Evolutionary conservation across 2,797 vertebrate genomes (phyloP).

Genomic region (Denticeps clupeoides): DNA sequence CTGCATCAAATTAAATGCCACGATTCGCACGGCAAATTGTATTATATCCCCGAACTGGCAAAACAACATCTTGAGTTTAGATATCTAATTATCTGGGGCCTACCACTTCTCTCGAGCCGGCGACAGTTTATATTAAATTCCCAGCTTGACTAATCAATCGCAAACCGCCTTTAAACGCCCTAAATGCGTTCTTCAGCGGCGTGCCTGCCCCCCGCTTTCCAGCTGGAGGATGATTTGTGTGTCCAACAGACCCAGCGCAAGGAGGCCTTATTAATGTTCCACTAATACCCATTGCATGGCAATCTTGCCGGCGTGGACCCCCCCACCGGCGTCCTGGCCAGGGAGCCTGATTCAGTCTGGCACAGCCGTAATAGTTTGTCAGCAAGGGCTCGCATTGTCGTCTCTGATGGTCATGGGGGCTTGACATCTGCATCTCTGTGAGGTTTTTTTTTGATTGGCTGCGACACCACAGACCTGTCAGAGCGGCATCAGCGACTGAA

Average conservation of each 20-base stretch:
- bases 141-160: constrained; percentile 1
- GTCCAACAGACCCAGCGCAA: neutral
- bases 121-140: neutral
- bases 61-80: constrained; percentile 3
- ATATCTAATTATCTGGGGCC: constrained; percentile 9
- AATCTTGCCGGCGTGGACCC: constrained; percentile 37
- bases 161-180: neutral
- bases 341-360: constrained; percentile 57
- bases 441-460: constrained; percentile 43
- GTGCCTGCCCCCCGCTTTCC: neutral
- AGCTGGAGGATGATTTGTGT: neutral
- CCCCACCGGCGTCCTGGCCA: constrained; percentile 38
- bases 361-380: constrained; percentile 65
- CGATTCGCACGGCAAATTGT: neutral
- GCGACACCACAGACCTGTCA: constrained; percentile 34
- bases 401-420: constrained; percentile 37
- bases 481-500: constrained; percentile 41
- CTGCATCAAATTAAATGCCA: constrained; percentile 15
- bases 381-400: constrained; percentile 51
- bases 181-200: neutral
- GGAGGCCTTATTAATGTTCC: constrained; percentile 35
- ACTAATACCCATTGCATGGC: constrained; percentile 31
- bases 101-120: neutral
- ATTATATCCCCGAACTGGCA: constrained; percentile 8
- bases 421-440: constrained; percentile 44